These are phyloP conservation scores for Ataeniobius toweri DNA, from an alignment of 2,797 vertebrate genomes.

Conservation along the genomic window DNA sequence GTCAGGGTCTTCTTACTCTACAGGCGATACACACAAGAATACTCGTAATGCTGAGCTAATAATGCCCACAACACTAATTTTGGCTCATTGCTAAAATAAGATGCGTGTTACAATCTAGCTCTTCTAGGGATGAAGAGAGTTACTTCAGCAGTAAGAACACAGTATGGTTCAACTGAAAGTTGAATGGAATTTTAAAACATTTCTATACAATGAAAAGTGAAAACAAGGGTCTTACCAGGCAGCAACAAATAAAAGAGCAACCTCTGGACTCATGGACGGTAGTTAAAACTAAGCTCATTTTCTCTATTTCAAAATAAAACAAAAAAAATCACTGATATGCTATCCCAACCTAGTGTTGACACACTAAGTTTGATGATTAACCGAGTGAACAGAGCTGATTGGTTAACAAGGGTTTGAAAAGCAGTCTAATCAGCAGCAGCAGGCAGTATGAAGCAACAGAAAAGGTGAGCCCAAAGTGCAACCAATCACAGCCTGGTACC, in stretches of 20 bases:
- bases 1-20: neutral
- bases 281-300: neutral
- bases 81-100: neutral
- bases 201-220: neutral
- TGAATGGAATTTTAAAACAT: neutral
- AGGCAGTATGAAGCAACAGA: neutral
- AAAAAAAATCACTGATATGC: too few relatives aligned
- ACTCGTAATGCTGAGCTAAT: neutral
- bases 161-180: neutral
- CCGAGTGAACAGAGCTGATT: neutral
- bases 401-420: neutral
- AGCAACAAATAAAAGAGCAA: neutral
- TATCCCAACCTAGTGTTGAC: too few relatives aligned
- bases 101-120: neutral
- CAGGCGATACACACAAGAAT: neutral
- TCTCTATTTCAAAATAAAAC: neutral
- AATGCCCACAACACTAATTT: neutral
- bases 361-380: neutral
- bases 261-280: neutral
- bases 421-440: neutral
- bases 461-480: neutral
- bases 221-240: neutral
- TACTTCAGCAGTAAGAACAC: neutral
- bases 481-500: neutral
- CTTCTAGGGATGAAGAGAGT: neutral